phyloP scores from a whole-genome alignment of 1,140 invertebrate species.

The Pogonognathellus flavescens region DNA sequence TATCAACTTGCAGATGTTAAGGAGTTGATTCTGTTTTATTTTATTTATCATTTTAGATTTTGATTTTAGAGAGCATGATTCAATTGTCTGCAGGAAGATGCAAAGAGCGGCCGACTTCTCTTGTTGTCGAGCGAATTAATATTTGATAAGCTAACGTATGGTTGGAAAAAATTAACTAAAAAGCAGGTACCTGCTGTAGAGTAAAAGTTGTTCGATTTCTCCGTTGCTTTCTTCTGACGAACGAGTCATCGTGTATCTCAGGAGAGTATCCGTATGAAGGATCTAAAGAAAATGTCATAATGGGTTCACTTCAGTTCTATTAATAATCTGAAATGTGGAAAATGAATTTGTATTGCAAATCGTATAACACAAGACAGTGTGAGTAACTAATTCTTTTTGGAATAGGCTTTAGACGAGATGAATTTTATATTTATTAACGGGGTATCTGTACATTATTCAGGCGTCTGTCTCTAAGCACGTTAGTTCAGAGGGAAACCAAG shows the following conservation, averaged over 20 bases:
- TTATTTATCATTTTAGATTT: too few species aligned
- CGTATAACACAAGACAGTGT: background rate
- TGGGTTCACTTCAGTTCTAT: background rate
- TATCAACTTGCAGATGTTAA: too few species aligned
- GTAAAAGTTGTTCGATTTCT: constrained; percentile 97
- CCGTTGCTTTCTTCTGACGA: constrained; percentile 94
- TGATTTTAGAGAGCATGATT: too few species aligned
- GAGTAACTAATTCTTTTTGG: constrained; percentile 24
- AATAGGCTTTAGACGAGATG: background rate
- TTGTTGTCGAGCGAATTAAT: too few species aligned
- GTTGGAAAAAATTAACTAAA: background rate
- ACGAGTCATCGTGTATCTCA: constrained; percentile 93
- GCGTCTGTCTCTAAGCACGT: background rate
- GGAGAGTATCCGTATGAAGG: constrained; percentile 92
- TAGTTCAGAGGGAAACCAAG: constrained; percentile 24
- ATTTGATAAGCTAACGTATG: too few species aligned
- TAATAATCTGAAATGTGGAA: constrained; percentile 2
- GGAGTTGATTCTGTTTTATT: too few species aligned
- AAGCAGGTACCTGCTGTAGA: constrained; percentile 84
- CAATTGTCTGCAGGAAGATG: too few species aligned
- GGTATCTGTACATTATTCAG: too few species aligned
- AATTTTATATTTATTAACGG: background rate
- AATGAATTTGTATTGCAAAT: constrained; percentile 35
- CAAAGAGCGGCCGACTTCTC: too few species aligned
- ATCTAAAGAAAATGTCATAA: constrained; percentile 75